Base-by-base conservation (phyloP, 2,888 invertebrate species). In the Amorpha juglandis region DNA sequence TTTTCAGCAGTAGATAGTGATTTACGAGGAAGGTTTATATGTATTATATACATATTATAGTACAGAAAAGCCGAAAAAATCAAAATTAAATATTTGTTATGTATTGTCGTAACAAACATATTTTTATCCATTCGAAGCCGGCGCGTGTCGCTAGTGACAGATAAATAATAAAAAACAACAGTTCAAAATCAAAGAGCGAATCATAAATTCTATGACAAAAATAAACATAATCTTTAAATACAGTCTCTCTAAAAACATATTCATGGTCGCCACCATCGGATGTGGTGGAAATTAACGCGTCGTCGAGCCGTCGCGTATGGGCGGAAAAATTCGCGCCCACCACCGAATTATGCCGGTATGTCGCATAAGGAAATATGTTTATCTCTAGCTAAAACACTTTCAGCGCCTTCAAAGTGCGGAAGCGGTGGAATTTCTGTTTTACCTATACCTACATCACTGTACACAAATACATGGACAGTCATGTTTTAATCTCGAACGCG, bases 301-400 rank as follows among this genome's bases (percentile, higher is more conserved):
- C 19, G 16, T 38, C 55, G 19, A 11, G 19, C 19, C 55, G 11
- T 19, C 11, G 1, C 2, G 7, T 42, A 19, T n/a, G 7, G 8
- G 58, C 38, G 42, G 35, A 42, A 58, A 38, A 58, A 42, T 58
- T 58, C 19, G 21, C 42, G 11, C 6, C 11, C 42, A n/a, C 19
- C 12, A 42, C 42, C 12, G 42, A 42, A 58, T 38, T 42, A 58
- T 19, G 11, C 12, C 6, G 0, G 12, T 35, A 7, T 16, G 19
- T 11, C 38, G 19, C 42, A 42, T 42, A 58, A 42, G 58, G 58
- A 58, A 58, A 58, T 42, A 6, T 38, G 38, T 38, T 55, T 38
- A 55, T 1, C 33, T 45, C 45, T 45, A 16, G 12, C 19, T 12
- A 16, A 11, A 19, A 19, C 38, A 19, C 19, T 58, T 42, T 42